phyloP scores from a whole-genome alignment of 2,797 vertebrate genomes.

The Yasuhikotakia modesta region DNA sequence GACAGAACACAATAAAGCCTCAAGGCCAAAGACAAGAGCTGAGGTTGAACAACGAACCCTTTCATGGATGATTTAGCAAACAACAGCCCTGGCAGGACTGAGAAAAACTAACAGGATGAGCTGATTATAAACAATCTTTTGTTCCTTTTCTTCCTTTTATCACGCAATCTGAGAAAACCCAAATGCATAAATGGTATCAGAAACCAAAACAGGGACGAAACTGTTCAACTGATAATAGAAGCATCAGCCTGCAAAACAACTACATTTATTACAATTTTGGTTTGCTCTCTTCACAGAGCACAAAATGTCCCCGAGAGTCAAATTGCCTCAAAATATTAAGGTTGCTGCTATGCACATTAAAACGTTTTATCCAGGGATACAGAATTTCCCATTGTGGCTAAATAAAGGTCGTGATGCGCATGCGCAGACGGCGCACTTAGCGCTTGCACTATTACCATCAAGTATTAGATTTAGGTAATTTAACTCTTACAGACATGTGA shows the following conservation, averaged over 20 bases:
- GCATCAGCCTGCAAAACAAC: conserved; percentile 19
- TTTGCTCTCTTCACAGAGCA: conserved; percentile 9
- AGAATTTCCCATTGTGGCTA: not conserved
- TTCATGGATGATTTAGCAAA: conserved; percentile 58
- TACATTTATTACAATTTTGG: conserved; percentile 7
- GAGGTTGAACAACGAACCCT: conserved; percentile 55
- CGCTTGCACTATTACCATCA: too few species aligned
- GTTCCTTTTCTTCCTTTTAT: conserved; percentile 41
- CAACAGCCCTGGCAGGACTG: conserved; percentile 40
- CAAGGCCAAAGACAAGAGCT: conserved; percentile 58
- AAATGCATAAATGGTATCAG: conserved; percentile 26
- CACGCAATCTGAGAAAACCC: conserved; percentile 24
- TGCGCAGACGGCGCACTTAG: too few species aligned
- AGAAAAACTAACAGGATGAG: conserved; percentile 39
- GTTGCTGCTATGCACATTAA: not conserved
- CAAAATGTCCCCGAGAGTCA: conserved; percentile 10
- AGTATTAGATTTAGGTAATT: not conserved
- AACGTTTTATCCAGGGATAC: not conserved
- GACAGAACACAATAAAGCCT: conserved; percentile 65
- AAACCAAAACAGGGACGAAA: not conserved
- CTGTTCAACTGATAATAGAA: conserved; percentile 12
- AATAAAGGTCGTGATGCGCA: conserved; percentile 26
- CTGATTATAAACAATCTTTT: conserved; percentile 48
- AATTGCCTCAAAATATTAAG: not conserved
- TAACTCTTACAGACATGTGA: too few species aligned